Conservation (phyloP, 1,140 invertebrate genomes). For the Lordiphosa stackelbergi region DNA sequence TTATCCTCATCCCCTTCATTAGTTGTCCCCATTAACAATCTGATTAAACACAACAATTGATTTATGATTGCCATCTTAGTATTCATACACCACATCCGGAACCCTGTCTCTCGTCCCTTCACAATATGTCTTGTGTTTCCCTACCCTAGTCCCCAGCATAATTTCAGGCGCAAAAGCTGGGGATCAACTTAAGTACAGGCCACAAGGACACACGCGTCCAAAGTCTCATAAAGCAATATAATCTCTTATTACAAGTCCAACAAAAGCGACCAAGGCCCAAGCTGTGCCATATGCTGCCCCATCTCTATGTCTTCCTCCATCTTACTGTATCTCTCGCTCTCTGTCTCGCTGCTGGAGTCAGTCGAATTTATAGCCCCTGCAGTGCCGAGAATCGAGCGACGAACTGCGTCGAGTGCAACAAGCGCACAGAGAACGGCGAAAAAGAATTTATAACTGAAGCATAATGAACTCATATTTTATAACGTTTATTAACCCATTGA, state of each 20-base stretch:
- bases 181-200: constrained; percentile 64
- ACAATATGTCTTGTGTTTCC: not conserved
- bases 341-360: constrained; percentile 35
- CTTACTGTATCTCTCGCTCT: constrained; percentile 7
- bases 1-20: constrained; percentile 20
- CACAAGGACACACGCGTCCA: constrained; percentile 30
- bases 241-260: constrained; percentile 72
- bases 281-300: constrained; percentile 48
- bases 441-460: constrained; percentile 66
- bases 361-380: constrained; percentile 69
- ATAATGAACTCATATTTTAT: constrained; percentile 75
- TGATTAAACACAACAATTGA: constrained; percentile 51
- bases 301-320: not conserved
- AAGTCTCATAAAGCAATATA: constrained; percentile 73
- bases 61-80: constrained; percentile 49
- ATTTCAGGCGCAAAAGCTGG: constrained; percentile 41
- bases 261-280: constrained; percentile 46
- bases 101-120: constrained; percentile 3
- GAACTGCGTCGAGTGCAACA: constrained; percentile 51
- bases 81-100: constrained; percentile 18
- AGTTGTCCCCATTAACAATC: constrained; percentile 36
- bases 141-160: constrained; percentile 22
- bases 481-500: constrained; percentile 75
- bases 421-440: constrained; percentile 31
- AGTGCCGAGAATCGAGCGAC: constrained; percentile 37